phyloP scores from a whole-genome alignment of 2,113 vertebrate species.

The Gallinago media region DNA sequence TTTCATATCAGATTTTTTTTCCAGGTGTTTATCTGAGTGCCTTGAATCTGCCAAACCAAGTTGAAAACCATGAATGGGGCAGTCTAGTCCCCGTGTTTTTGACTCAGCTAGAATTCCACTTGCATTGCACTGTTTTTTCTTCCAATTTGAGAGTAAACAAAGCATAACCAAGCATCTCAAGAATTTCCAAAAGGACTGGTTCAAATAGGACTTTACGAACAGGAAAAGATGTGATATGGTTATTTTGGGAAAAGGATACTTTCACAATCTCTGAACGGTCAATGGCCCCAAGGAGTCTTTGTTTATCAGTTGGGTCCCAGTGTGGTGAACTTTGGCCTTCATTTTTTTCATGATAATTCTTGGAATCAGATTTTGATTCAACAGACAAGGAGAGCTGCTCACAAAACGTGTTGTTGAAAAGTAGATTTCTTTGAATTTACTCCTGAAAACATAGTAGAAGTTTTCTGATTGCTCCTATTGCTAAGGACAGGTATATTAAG shows the following conservation, averaged over 20 bases:
- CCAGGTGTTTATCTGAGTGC: background rate
- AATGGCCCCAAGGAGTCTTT: background rate
- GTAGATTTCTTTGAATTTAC: background rate
- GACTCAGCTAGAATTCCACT: background rate
- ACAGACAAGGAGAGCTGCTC: background rate
- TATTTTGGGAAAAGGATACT: background rate
- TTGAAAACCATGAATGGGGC: conserved; percentile 15
- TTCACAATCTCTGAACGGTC: background rate
- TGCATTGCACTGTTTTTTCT: background rate
- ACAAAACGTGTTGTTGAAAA: background rate
- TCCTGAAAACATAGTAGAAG: background rate
- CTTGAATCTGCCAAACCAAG: background rate
- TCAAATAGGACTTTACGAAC: background rate
- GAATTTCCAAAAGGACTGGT: background rate
- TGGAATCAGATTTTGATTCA: background rate
- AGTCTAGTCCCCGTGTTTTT: background rate
- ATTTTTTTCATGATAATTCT: background rate
- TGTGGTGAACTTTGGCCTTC: background rate
- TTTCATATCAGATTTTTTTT: background rate
- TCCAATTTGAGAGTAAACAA: conserved; percentile 15
- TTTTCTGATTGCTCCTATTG: background rate
- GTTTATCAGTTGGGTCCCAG: background rate
- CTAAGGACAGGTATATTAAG: background rate
- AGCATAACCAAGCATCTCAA: background rate
- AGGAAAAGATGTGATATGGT: background rate